Percentiles rank a stretch among this genome's conserved stretches.
Conservation (phyloP, 2,888 invertebrate genomes). For the Eupithecia vulgata region DNA sequence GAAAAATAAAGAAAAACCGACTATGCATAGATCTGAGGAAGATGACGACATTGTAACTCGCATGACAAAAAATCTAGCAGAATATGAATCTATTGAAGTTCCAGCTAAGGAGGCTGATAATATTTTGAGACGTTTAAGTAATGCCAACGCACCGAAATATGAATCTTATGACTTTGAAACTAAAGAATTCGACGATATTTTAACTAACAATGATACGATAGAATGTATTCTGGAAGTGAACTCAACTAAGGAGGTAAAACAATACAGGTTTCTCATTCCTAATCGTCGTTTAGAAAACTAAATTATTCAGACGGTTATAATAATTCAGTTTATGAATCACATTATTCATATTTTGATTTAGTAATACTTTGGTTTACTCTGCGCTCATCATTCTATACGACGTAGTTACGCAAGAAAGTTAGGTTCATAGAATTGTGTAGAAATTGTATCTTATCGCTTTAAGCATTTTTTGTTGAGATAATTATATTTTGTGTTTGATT, state of each 20-base stretch:
- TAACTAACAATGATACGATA: not conserved
- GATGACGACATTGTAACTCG: not conserved
- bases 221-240: conserved; percentile 3
- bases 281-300: not conserved
- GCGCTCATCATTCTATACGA: not conserved
- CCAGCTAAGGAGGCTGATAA: not conserved
- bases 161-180: not conserved
- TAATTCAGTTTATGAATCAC: not conserved
- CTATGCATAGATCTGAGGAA: not conserved
- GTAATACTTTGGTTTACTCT: not conserved
- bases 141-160: not conserved
- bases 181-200: not conserved
- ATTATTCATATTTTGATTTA: too few species aligned
- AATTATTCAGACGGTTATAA: not conserved
- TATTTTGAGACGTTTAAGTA: not conserved
- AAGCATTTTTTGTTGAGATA: not conserved
- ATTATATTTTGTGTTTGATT: not conserved
- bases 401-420: not conserved
- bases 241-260: not conserved
- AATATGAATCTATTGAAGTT: not conserved
- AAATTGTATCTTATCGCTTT: not conserved
- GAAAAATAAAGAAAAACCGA: not conserved
- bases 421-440: not conserved
- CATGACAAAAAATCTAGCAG: not conserved
- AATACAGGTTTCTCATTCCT: not conserved